Evolutionary conservation across 2,797 vertebrate species (phyloP).

Genomic region (Gymnothorax javanicus): DNA sequence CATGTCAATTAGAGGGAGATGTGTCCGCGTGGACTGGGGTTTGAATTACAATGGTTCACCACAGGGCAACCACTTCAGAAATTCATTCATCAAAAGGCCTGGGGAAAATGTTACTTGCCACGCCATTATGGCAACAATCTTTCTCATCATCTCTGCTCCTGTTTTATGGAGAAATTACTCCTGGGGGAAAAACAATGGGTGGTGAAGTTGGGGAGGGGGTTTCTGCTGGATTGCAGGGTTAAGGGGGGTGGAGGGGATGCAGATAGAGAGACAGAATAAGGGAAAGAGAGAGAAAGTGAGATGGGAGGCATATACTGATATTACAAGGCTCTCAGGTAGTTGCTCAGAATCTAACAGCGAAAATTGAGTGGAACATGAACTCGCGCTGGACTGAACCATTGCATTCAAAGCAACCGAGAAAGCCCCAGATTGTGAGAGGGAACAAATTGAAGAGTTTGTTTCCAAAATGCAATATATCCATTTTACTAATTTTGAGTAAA

Average conservation of each 20-base stretch:
- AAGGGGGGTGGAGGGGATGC: background rate
- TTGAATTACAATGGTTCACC: slow-evolving; percentile 64
- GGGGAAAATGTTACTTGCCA: slow-evolving; percentile 53
- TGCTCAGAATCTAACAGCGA: background rate
- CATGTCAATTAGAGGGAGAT: slow-evolving; percentile 63
- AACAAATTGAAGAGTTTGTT: background rate
- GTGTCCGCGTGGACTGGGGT: slow-evolving; percentile 59
- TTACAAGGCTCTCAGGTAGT: slow-evolving; percentile 5
- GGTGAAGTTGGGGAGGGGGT: slow-evolving; percentile 12
- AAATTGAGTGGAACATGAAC: background rate
- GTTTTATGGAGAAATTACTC: slow-evolving; percentile 54
- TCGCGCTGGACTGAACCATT: background rate
- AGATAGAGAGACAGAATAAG: background rate
- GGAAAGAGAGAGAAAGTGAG: background rate
- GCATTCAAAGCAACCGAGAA: background rate
- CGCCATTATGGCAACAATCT: slow-evolving; percentile 58
- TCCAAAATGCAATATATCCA: too few species aligned
- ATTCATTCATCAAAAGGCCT: slow-evolving; percentile 63
- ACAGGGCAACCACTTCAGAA: slow-evolving; percentile 53
- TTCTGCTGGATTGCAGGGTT: background rate
- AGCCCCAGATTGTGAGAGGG: background rate
- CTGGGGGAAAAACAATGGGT: slow-evolving; percentile 40
- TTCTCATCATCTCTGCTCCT: slow-evolving; percentile 60
- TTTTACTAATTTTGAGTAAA: too few species aligned
- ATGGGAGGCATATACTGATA: background rate